phyloP scores from a whole-genome alignment of 2,113 vertebrate species.

The Hyaena hyaena region DNA sequence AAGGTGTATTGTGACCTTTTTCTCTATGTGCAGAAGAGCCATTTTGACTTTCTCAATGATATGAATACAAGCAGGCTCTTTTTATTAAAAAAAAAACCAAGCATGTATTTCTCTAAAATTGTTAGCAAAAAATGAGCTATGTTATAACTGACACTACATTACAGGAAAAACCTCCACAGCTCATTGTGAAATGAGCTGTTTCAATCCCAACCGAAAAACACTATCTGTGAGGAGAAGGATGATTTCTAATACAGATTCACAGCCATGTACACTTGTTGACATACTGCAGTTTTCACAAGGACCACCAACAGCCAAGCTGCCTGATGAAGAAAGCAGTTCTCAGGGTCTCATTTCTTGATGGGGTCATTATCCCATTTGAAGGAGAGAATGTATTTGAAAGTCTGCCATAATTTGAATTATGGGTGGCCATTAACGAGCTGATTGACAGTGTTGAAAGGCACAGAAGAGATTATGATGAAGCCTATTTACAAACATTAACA shows the following conservation, averaged over 20 bases:
- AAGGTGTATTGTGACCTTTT: background rate
- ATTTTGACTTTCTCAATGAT: background rate
- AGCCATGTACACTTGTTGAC: rapidly evolving
- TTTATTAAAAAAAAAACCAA: background rate
- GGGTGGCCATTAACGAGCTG: background rate
- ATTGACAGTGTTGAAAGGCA: background rate
- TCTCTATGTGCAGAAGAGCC: background rate
- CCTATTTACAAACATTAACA: background rate
- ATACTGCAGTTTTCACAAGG: background rate
- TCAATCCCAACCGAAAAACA: background rate
- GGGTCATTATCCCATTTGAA: background rate
- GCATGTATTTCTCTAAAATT: slow-evolving; percentile 12
- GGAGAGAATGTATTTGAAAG: background rate
- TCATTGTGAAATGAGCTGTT: slow-evolving; percentile 17
- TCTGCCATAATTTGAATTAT: background rate
- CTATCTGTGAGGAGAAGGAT: background rate
- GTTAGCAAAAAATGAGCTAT: background rate
- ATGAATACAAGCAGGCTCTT: background rate
- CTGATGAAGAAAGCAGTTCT: background rate
- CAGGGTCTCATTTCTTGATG: background rate
- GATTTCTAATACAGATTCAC: background rate
- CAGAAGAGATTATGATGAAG: background rate
- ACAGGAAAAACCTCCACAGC: slow-evolving; percentile 9
- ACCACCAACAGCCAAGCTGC: background rate
- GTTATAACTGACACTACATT: background rate